These are phyloP conservation scores for Mactromeris polynyma DNA, from an alignment of 2,888 invertebrate species.

Conservation along the genomic window DNA sequence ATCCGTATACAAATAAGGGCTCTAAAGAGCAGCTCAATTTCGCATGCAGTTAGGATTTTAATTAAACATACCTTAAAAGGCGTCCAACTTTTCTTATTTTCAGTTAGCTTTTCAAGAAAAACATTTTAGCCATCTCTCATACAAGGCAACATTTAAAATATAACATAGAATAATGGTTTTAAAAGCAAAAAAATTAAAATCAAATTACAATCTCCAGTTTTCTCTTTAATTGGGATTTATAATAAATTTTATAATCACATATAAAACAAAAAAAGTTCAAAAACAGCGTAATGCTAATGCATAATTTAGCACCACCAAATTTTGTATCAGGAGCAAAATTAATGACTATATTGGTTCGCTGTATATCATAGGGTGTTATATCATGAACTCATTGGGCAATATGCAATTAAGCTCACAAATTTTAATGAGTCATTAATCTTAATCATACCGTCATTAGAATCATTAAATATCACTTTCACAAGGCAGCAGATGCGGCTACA, in stretches of 20 bases:
- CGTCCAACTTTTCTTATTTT: too few relatives aligned
- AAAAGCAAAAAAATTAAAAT: too few relatives aligned
- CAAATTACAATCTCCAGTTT: background rate
- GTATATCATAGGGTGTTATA: background rate
- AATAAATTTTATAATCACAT: background rate
- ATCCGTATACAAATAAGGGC: too few relatives aligned
- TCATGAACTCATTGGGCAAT: background rate
- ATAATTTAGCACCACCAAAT: background rate
- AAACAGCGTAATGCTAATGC: background rate
- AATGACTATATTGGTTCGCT: background rate
- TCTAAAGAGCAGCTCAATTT: too few relatives aligned
- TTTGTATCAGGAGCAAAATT: background rate
- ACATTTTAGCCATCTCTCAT: too few relatives aligned
- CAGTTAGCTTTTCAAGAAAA: too few relatives aligned
- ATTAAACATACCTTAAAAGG: too few relatives aligned
- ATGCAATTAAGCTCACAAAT: slow-evolving; percentile 30
- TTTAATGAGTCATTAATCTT: slow-evolving; percentile 45
- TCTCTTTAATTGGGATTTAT: background rate
- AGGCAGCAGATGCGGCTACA: background rate
- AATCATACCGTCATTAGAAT: slow-evolving; percentile 23
- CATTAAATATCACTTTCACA: slow-evolving; percentile 15
- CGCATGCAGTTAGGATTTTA: too few relatives aligned
- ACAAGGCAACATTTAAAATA: too few relatives aligned
- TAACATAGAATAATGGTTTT: too few relatives aligned
- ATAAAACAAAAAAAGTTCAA: background rate